A percentile compares a stretch with the other conserved stretches of the same genome.
Evolutionary conservation across 23 tunicate species (phyloP).

Genomic region (Styela clava): DNA sequence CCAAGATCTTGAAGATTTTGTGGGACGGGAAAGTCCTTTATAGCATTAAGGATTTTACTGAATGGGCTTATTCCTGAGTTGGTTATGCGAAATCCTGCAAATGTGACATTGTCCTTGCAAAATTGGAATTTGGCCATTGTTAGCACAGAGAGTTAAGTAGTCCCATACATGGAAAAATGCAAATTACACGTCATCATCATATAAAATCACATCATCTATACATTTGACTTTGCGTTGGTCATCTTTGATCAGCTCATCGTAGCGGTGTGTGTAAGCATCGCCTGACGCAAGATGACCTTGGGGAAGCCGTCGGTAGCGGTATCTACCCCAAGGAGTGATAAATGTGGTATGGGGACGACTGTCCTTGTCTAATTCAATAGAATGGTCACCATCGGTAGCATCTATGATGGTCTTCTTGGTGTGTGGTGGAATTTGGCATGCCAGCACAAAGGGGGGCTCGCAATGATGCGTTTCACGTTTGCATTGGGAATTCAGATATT

Average conservation of each 20-base stretch:
- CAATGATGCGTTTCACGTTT: neutral
- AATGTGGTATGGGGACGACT: constrained; percentile 29
- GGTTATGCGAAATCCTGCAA: constrained; percentile 32
- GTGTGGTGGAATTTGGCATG: constrained; percentile 14
- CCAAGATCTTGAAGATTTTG: constrained; percentile 15
- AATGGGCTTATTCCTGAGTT: constrained; percentile 8
- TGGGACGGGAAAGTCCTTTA: neutral
- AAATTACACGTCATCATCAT: constrained; percentile 6
- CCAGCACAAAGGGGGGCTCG: constrained; percentile 13
- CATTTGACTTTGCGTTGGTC: constrained; percentile 18
- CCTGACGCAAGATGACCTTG: constrained; percentile 27
- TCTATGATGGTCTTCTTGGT: constrained; percentile 30
- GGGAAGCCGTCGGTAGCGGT: constrained; percentile 27
- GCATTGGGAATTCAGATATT: neutral
- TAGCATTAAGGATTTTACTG: neutral
- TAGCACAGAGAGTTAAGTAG: constrained; percentile 1
- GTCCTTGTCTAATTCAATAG: constrained; percentile 18
- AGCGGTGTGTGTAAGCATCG: constrained; percentile 33
- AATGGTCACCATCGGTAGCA: constrained; percentile 31
- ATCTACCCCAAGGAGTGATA: constrained; percentile 37
- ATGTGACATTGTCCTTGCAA: constrained; percentile 5
- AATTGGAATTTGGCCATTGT: constrained; percentile 28
- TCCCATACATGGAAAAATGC: constrained; percentile 24
- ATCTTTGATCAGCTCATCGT: constrained; percentile 12
- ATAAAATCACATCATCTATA: constrained; percentile 21